Evolutionary conservation across 2,113 vertebrate species (phyloP).

Genomic region (Tricholaema leucomelas): DNA sequence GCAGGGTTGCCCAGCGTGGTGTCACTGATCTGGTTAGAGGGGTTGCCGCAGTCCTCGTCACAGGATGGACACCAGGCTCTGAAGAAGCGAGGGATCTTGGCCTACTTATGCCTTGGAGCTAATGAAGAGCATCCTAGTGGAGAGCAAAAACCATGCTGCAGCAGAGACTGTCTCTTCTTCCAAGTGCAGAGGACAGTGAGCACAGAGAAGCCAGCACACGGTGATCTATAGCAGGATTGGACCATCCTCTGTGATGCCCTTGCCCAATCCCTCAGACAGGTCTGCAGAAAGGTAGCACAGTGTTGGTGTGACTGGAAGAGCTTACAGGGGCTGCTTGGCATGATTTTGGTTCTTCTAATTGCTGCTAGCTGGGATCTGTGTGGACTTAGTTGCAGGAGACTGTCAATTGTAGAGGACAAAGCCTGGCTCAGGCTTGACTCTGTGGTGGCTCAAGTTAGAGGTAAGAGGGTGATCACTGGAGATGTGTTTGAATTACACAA

Average conservation of each 20-base stretch:
- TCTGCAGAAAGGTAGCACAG: neutral
- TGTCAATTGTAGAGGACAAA: neutral
- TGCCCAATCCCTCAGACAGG: neutral
- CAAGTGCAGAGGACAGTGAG: neutral
- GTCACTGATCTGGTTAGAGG: neutral
- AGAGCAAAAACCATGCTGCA: neutral
- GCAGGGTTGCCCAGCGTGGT: neutral
- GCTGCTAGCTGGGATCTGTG: neutral
- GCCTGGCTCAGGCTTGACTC: neutral
- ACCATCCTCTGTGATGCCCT: neutral
- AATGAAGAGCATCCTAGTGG: neutral
- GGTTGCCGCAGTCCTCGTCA: neutral
- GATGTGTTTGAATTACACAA: too few relatives aligned
- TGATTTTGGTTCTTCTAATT: neutral
- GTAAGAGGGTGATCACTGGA: neutral
- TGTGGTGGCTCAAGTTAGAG: neutral
- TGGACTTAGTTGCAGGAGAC: neutral
- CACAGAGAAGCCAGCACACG: neutral
- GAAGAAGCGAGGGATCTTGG: neutral
- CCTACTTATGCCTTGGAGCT: neutral
- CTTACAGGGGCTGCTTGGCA: neutral
- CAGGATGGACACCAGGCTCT: neutral
- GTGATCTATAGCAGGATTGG: fast-evolving
- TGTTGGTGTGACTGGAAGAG: neutral
- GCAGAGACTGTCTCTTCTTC: neutral